Evolutionary conservation across 2,888 invertebrate species (phyloP).

Genomic region (Caenorhabditis imperialis): DNA sequence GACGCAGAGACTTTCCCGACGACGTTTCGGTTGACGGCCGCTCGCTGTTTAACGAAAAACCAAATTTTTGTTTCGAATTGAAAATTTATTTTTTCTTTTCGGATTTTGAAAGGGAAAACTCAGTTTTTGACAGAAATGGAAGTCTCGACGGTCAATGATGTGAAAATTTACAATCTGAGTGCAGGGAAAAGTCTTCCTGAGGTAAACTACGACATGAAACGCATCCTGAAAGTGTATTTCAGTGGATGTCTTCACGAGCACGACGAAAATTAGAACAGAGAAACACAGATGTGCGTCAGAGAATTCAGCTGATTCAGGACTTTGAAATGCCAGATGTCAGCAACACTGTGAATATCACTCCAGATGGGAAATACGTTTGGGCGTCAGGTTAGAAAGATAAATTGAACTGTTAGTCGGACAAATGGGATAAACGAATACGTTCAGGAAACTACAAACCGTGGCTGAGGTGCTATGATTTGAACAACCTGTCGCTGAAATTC

Average conservation of each 20-base stretch:
- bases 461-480: conserved; percentile 94
- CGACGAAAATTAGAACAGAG: conserved; percentile 79
- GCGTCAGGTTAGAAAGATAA: conserved; percentile 84
- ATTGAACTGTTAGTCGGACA: not conserved
- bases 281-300: conserved; percentile 85
- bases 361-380: conserved; percentile 92
- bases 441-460: conserved; percentile 90
- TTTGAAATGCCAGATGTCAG: conserved; percentile 97
- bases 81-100: not conserved
- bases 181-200: conserved; percentile 96
- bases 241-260: conserved; percentile 80
- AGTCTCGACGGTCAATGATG: conserved; percentile 84
- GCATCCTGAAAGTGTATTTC: too few relatives aligned
- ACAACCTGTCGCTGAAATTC: conserved; percentile 95
- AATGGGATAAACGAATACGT: too few relatives aligned
- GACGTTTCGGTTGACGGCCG: too few relatives aligned
- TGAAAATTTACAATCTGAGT: conserved; percentile 97
- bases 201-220: too few relatives aligned
- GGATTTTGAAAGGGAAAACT: not conserved
- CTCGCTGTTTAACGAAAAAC: too few relatives aligned
- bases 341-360: conserved; percentile 87
- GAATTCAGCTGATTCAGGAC: conserved; percentile 97
- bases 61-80: too few relatives aligned
- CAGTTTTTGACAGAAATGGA: conserved; percentile 62
- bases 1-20: too few relatives aligned